A percentile compares a stretch with the other conserved stretches of the same genome.
phyloP scores from a whole-genome alignment of 2,888 invertebrate species.

The Muscina levida region DNA sequence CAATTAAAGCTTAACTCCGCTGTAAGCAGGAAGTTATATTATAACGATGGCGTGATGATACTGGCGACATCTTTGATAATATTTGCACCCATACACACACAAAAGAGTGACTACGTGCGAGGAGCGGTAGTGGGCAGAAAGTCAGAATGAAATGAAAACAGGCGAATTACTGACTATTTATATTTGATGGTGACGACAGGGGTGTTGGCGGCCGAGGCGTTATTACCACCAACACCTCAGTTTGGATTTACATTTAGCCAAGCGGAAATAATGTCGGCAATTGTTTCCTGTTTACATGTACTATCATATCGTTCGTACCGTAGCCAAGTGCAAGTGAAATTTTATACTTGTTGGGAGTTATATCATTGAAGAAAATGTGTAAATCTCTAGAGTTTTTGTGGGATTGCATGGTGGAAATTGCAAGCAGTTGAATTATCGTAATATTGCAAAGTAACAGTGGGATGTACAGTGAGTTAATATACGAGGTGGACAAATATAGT shows the following conservation, averaged over 20 bases:
- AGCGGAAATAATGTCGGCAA: slow-evolving; percentile 65
- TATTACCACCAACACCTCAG: slow-evolving; percentile 21
- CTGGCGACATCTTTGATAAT: slow-evolving; percentile 64
- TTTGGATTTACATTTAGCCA: slow-evolving; percentile 61
- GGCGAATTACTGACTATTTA: slow-evolving; percentile 29
- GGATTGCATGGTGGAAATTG: background rate
- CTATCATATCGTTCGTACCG: background rate
- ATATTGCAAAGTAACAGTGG: background rate
- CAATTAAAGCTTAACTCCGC: slow-evolving; percentile 65
- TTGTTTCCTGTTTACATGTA: slow-evolving; percentile 56
- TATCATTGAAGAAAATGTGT: slow-evolving; percentile 27
- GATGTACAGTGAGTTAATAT: too few relatives aligned
- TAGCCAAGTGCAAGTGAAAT: slow-evolving; percentile 4
- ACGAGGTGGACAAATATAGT: too few relatives aligned
- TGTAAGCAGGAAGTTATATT: slow-evolving; percentile 60
- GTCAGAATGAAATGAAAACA: slow-evolving; percentile 7
- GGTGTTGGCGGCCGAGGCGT: background rate
- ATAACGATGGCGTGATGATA: slow-evolving; percentile 64
- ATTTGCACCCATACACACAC: slow-evolving; percentile 30
- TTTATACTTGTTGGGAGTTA: slow-evolving; percentile 8
- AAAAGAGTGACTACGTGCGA: background rate
- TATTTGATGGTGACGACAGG: slow-evolving; percentile 13
- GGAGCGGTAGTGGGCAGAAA: background rate
- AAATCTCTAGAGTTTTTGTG: slow-evolving; percentile 33
- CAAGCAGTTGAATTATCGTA: too few relatives aligned